These are phyloP conservation scores for Sarcoramphus papa DNA, from an alignment of 2,797 vertebrate genomes.

Conservation along the genomic window DNA sequence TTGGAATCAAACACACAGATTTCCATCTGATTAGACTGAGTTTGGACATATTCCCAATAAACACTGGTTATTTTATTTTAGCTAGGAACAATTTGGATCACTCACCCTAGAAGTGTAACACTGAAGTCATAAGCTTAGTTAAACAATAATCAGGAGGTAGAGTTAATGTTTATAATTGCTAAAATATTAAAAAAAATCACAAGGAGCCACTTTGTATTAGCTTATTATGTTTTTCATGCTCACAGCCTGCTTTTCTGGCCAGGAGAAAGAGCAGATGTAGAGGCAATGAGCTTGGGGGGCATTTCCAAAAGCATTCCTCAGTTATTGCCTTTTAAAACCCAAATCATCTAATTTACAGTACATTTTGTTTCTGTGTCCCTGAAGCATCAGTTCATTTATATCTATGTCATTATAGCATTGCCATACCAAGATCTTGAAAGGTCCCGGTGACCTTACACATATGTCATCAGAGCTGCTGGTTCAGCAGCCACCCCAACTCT, in stretches of 20 bases:
- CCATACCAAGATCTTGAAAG: not conserved
- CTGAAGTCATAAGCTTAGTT: not conserved
- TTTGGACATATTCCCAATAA: not conserved
- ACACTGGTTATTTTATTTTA: not conserved
- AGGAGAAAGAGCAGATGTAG: not conserved
- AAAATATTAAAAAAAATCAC: not conserved
- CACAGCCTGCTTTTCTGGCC: not conserved
- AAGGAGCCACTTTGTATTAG: not conserved
- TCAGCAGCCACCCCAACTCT: not conserved
- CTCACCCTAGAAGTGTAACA: not conserved
- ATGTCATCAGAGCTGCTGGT: not conserved
- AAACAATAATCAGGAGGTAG: not conserved
- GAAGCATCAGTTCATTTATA: not conserved
- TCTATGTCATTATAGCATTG: not conserved
- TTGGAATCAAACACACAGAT: not conserved
- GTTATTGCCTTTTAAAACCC: not conserved
- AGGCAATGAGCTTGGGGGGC: not conserved
- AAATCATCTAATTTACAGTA: not conserved
- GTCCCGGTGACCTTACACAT: not conserved
- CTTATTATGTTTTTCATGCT: not conserved
- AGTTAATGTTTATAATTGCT: not conserved
- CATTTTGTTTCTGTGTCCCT: not conserved
- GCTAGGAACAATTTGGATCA: not conserved
- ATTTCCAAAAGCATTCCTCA: not conserved
- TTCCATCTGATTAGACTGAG: not conserved